Base-by-base conservation (phyloP, 2,888 invertebrate species). In the Parelbella ahira region DNA sequence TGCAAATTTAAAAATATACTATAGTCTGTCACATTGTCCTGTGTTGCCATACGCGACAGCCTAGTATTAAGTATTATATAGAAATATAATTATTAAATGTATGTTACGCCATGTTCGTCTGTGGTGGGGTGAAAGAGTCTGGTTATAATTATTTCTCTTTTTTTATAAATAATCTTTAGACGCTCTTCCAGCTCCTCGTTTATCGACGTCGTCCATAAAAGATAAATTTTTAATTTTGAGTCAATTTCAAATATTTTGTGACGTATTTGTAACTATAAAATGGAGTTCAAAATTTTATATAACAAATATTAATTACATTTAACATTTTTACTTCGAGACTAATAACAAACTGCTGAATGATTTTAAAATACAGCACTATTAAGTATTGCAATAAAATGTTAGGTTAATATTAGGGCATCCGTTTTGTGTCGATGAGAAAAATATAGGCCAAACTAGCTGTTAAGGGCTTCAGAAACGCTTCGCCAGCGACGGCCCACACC, bases 361-460 rank as follows among this genome's bases (percentile, higher is more conserved):
- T n/a, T n/a, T n/a, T n/a, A n/a, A n/a, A n/a, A n/a, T n/a, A n/a
- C n/a, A n/a, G n/a, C n/a, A 15, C 15, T 15, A 4, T 15, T 3
- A 15, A 15, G 4, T 15, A 2, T 15, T 15, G 15, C 2, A 15
- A 15, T 3, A 15, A 15, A 3, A 4, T 15, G 8, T 8, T 36
- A 10, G 4, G 20, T 21, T 20, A n/a, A 13, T 39, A 30, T 15
- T 6, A 1, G 12, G 29, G 39, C 21, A 28, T 45, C 23, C 27
- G 12, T 33, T 20, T 7, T 12, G 7, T 15, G 15, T 15, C 3
- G 2, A 15, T 15, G 15, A 37, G 21, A 20, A 34, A 27, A 20
- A 10, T 41, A 44, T 63, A 68, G 58, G 71, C 71, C 69, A 69
- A 69, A 71, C 60, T 68, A 71, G 69, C 25, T 41, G 32, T n/a